phyloP scores from a whole-genome alignment of 2,888 invertebrate genomes.

The Eristalinus aeneus region DNA sequence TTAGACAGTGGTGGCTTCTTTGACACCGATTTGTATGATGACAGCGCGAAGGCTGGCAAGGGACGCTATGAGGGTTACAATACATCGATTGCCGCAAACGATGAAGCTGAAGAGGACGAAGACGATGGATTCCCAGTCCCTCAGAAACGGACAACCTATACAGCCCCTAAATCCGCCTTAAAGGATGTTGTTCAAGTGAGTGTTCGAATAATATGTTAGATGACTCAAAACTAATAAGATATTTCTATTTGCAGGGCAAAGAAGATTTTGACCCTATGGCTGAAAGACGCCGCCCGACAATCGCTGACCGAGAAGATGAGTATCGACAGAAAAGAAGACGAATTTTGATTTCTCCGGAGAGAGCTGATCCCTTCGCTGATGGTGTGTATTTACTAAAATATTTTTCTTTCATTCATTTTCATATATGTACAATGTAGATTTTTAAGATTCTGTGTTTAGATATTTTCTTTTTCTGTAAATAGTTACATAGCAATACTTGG shows the following conservation, averaged over 20 bases:
- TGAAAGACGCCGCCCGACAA: constrained; percentile 93
- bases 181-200: constrained; percentile 94
- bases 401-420: not conserved
- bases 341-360: constrained; percentile 97
- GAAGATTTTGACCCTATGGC: constrained; percentile 98
- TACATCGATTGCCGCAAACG: constrained; percentile 97
- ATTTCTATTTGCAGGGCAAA: constrained; percentile 84
- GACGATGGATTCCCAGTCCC: constrained; percentile 84
- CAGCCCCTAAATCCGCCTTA: constrained; percentile 92
- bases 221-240: not conserved
- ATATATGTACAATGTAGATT: not conserved
- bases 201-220: not conserved
- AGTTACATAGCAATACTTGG: constrained; percentile 45
- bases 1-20: constrained; percentile 92
- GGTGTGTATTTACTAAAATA: constrained; percentile 84
- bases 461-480: constrained; percentile 34
- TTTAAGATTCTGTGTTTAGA: constrained; percentile 57
- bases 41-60: constrained; percentile 83
- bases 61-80: constrained; percentile 96
- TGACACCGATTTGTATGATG: constrained; percentile 96
- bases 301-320: constrained; percentile 98
- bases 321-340: constrained; percentile 93
- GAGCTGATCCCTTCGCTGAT: constrained; percentile 98
- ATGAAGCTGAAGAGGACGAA: constrained; percentile 97
- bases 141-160: constrained; percentile 89